Conservation (phyloP, 2,797 vertebrate species). For the Acanthurus tractus region DNA sequence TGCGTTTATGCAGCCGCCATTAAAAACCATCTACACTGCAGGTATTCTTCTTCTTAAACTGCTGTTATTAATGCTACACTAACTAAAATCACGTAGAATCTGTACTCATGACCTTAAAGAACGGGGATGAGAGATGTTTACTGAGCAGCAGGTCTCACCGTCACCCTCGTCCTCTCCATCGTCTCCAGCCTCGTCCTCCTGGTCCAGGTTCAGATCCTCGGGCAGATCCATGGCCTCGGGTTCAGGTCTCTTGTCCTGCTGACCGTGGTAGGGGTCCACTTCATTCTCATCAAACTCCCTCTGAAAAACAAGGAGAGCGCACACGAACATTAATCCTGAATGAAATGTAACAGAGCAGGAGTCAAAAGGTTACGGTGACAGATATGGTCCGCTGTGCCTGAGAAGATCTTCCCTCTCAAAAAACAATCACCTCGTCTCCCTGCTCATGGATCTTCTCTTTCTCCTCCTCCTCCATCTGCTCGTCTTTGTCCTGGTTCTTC, state of each 20-base stretch:
- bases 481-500: constrained; percentile 85
- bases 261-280: constrained; percentile 93
- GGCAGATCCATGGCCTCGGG: constrained; percentile 93
- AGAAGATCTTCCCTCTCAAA: background rate
- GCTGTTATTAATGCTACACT: too few species aligned
- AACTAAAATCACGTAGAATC: too few species aligned
- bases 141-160: constrained; percentile 58
- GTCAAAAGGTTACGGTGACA: too few species aligned
- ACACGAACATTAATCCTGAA: background rate
- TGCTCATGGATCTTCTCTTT: constrained; percentile 94
- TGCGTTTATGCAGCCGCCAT: too few species aligned
- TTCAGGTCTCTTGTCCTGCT: constrained; percentile 89
- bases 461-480: constrained; percentile 78
- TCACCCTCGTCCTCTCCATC: constrained; percentile 78
- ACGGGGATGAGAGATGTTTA: background rate
- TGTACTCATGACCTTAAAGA: too few species aligned
- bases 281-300: constrained; percentile 96
- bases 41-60: too few species aligned
- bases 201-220: constrained; percentile 93
- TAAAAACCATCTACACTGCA: too few species aligned
- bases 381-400: background rate
- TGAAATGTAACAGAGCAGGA: background rate
- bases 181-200: constrained; percentile 83
- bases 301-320: constrained; percentile 70
- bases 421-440: constrained; percentile 89